Evolutionary conservation across 1,140 invertebrate species (phyloP).

Genomic region (Lordiphosa collinella): DNA sequence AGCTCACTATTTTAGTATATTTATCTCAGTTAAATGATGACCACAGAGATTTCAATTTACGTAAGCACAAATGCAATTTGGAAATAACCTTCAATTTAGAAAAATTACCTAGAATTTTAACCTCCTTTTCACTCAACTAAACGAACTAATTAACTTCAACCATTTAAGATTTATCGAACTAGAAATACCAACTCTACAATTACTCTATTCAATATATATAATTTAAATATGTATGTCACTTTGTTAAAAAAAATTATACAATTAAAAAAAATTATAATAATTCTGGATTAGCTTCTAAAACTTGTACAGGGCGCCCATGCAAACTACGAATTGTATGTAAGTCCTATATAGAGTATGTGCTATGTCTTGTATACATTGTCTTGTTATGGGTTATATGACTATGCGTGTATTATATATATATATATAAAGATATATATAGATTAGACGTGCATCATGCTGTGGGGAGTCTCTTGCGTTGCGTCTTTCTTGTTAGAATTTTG

Average conservation of each 20-base stretch:
- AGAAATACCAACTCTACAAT: slow-evolving; percentile 5
- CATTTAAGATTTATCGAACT: slow-evolving; percentile 3
- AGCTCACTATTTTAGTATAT: too few species aligned
- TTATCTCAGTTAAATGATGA: too few species aligned
- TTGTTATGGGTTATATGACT: slow-evolving; percentile 74
- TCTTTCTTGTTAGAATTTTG: slow-evolving; percentile 73
- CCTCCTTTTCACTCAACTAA: not conserved
- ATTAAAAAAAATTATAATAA: slow-evolving; percentile 43
- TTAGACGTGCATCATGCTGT: slow-evolving; percentile 73
- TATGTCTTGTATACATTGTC: slow-evolving; percentile 77
- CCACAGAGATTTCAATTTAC: too few species aligned
- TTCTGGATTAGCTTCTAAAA: slow-evolving; percentile 67
- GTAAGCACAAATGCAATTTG: too few species aligned
- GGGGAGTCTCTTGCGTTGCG: slow-evolving; percentile 71
- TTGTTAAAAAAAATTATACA: slow-evolving; percentile 50
- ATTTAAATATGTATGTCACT: slow-evolving; percentile 43
- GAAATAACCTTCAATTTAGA: too few species aligned
- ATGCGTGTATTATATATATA: slow-evolving; percentile 48
- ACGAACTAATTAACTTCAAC: not conserved
- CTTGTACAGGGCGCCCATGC: slow-evolving; percentile 60
- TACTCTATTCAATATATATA: slow-evolving; percentile 4
- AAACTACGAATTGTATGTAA: slow-evolving; percentile 42
- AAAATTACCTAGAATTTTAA: too few species aligned
- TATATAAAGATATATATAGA: slow-evolving; percentile 58
- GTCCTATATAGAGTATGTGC: slow-evolving; percentile 68